Base-by-base conservation (phyloP, 2,113 vertebrate genomes). In the Serilophus lunatus region DNA sequence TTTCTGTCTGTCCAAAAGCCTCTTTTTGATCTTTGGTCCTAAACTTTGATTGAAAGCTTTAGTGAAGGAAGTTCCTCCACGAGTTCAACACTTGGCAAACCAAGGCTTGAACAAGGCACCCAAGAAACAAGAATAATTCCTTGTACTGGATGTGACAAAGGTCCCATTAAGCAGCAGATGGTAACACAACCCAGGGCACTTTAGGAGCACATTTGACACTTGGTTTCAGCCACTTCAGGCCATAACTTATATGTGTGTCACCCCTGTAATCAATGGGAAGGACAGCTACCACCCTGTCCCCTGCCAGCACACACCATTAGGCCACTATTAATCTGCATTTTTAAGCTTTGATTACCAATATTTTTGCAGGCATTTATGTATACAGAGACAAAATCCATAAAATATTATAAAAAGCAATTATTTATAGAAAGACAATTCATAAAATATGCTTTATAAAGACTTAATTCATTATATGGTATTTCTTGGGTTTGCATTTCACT, bases 81-180 rank as follows among this genome's bases (percentile, higher is more conserved):
- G 0, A 51, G 53, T 19, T 54, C 71, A 54, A 33, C 60, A 35
- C 49, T 45, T 69, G 40, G 57, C 49, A 51, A 0, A 0, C 44
- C 71, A 24, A 45, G n/a, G 38, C 65, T 47, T 75, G 70, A 50
- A 18, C 25, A 4, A 76, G 61, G 20, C 86, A 59, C 76, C 65
- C 36, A 28, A 50, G 42, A 80, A 86, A 82, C 13, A 56, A 56
- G 36, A n/a, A 15, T 15, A 51, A 64, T 59, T 79, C 89, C 66
- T 42, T 10, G 3, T 3, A 1, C 26, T 13, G 51, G 57, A 49
- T 0, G 25, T 56, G 53, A 38, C 71, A 26, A 64, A 72, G 63
- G 59, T 72, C 49, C 23, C 44, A 17, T 83, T 60, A 69, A 61
- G 72, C 79, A 72, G 63, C 68, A 91, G 68, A 56, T 69, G 77